These are phyloP conservation scores for Schizothorax lantsangensis DNA, from an alignment of 2,797 vertebrate species.

Conservation along the genomic window DNA sequence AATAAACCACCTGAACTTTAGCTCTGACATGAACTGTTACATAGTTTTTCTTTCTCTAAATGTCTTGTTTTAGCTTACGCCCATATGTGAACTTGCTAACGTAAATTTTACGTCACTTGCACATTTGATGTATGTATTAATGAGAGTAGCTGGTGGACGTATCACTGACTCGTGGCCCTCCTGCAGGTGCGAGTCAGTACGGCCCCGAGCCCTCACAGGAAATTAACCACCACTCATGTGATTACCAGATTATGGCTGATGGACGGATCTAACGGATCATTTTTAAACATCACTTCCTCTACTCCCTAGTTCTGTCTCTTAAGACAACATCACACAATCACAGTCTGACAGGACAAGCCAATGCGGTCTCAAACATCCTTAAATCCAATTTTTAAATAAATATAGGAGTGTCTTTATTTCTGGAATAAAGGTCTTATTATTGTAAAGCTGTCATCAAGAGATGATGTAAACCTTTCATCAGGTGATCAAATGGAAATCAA, in stretches of 20 bases:
- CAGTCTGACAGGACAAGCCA: constrained; percentile 32
- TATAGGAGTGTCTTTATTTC: constrained; percentile 24
- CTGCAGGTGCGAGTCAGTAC: constrained; percentile 60
- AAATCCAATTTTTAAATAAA: constrained; percentile 36
- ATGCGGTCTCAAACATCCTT: constrained; percentile 24
- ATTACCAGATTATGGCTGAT: constrained; percentile 65
- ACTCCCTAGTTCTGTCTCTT: constrained; percentile 50
- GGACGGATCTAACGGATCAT: constrained; percentile 54
- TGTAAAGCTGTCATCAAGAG: constrained; percentile 16
- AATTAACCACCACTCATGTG: constrained; percentile 64
- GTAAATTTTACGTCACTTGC: constrained; percentile 43
- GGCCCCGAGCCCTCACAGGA: constrained; percentile 54
- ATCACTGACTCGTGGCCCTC: constrained; percentile 25
- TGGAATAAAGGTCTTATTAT: not conserved
- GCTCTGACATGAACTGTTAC: constrained; percentile 48
- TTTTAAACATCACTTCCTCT: constrained; percentile 60
- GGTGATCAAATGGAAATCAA: not conserved
- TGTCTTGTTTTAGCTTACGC: constrained; percentile 40
- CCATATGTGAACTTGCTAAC: constrained; percentile 37
- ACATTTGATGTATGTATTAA: constrained; percentile 22
- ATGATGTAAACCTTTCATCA: not conserved
- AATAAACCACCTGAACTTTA: constrained; percentile 60
- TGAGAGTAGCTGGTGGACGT: constrained; percentile 49
- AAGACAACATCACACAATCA: constrained; percentile 47
- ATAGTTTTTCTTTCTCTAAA: constrained; percentile 16